Base-by-base conservation (phyloP, 2,797 vertebrate species). In the Syngnathus rostellatus region DNA sequence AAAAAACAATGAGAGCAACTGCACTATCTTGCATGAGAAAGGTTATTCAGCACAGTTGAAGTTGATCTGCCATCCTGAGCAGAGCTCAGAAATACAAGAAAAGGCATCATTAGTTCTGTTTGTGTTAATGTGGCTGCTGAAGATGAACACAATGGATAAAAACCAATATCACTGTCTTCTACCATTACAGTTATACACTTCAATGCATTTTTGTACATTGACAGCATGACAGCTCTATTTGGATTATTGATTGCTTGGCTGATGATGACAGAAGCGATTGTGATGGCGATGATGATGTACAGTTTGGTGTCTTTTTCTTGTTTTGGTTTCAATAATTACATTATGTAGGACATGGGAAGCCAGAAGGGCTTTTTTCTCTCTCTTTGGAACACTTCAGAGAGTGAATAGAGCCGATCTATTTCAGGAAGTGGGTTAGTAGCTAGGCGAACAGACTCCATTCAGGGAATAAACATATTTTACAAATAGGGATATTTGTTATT, bases 391-490 rank as follows among this genome's bases (percentile, higher is more conserved):
- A 89, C 85, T 88, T 89, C 82, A 81, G 77, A 87, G 81, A 87
- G 82, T 91, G 88, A 91, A 89, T 89, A 87, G 81, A 84, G 81
- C 71, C 41, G 81, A 90, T 90, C 87, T 91, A 91, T 90, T 91
- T 89, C 82, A 88, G 87, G 87, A 91, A 91, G 77, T 90, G 86
- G 89, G 89, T 90, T 91, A 90, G 86, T 90, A 83, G 88, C 84
- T 83, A 90, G 74, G 86, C 81, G 84, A 90, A 86, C 77, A 80
- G 72, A 79, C 83, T 87, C 78, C 71, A 77, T 86, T 85, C 82
- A 84, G 74, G 86, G 83, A 89, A 88, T 88, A 87, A 88, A 90
- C 84, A 88, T 78, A 76, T 85, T 86, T 83, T 80, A 84, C 82
- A 84, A 82, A 87, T 88, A 78, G 80, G 75, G 75, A 82, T 87